Conservation (phyloP, 2,888 invertebrate genomes). For the Harpagoxenus sublaevis region DNA sequence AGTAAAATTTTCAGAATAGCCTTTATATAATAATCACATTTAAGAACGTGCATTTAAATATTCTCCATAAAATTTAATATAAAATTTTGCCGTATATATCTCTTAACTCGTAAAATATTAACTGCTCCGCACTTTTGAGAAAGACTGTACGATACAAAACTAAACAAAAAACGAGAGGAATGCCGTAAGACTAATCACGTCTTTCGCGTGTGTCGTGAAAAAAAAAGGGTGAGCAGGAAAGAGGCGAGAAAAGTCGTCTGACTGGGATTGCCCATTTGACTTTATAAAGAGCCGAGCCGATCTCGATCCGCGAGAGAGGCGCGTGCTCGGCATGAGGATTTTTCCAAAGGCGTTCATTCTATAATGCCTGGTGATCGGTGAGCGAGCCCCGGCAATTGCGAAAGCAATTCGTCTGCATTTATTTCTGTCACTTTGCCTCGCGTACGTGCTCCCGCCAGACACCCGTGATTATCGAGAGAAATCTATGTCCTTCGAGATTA, state of each 20-base stretch:
- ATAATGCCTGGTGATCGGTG: background rate
- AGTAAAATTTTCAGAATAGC: background rate
- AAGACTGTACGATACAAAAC: background rate
- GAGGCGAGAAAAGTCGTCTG: constrained; percentile 41
- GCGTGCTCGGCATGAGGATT: constrained; percentile 56
- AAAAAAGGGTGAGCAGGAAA: constrained; percentile 16
- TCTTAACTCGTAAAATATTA: background rate
- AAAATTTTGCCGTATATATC: background rate
- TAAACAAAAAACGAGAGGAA: background rate
- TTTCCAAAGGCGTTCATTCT: constrained; percentile 45
- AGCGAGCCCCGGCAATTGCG: constrained; percentile 16
- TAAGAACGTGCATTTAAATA: background rate
- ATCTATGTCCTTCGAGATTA: constrained; percentile 36
- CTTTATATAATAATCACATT: background rate
- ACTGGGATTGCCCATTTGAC: constrained; percentile 52
- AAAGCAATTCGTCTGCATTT: constrained; percentile 33
- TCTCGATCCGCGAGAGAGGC: constrained; percentile 28
- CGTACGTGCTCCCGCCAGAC: background rate
- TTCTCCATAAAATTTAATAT: background rate
- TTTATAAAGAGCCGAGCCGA: constrained; percentile 42
- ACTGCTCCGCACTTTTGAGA: background rate
- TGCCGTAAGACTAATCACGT: constrained; percentile 34
- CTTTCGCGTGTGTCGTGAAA: constrained; percentile 13
- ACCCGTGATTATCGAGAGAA: constrained; percentile 53
- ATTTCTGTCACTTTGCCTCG: constrained; percentile 55